Evolutionary conservation across 2,797 vertebrate species (phyloP).

Genomic region (Echiichthys vipera): DNA sequence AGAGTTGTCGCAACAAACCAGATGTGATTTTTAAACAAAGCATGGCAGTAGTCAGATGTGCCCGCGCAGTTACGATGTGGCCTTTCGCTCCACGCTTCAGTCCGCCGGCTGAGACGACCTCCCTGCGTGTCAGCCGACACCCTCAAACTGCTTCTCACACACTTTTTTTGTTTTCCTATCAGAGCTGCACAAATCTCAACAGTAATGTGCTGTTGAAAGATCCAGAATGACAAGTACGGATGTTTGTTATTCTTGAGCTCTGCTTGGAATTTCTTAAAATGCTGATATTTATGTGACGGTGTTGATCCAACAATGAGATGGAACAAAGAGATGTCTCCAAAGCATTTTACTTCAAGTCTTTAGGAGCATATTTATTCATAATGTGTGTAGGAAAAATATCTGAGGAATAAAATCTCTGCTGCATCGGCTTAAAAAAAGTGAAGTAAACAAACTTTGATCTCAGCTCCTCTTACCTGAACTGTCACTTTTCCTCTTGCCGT

Average conservation of each 20-base stretch:
- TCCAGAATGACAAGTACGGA: slow-evolving; percentile 48
- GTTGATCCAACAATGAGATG: slow-evolving; percentile 26
- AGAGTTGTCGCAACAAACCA: slow-evolving; percentile 72
- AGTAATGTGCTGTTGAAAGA: slow-evolving; percentile 49
- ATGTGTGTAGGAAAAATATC: not conserved
- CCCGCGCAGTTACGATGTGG: slow-evolving; percentile 56
- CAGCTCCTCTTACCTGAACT: slow-evolving; percentile 91
- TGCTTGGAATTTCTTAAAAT: slow-evolving; percentile 20
- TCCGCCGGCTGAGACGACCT: slow-evolving; percentile 55
- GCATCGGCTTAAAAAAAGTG: not conserved
- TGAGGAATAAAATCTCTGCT: not conserved
- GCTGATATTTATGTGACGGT: slow-evolving; percentile 31
- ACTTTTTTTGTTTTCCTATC: slow-evolving; percentile 64
- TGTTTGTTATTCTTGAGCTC: slow-evolving; percentile 50
- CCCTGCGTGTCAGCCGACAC: slow-evolving; percentile 73
- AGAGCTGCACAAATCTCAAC: slow-evolving; percentile 56
- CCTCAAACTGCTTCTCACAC: slow-evolving; percentile 67
- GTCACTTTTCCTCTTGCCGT: slow-evolving; percentile 95
- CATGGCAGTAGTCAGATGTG: slow-evolving; percentile 63
- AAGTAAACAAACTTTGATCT: not conserved
- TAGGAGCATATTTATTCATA: not conserved
- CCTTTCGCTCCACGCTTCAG: slow-evolving; percentile 57
- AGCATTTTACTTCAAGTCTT: not conserved
- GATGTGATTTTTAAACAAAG: slow-evolving; percentile 77
- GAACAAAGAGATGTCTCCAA: not conserved